phyloP scores from a whole-genome alignment of 1,140 invertebrate genomes.

The Microplitis mediator region DNA sequence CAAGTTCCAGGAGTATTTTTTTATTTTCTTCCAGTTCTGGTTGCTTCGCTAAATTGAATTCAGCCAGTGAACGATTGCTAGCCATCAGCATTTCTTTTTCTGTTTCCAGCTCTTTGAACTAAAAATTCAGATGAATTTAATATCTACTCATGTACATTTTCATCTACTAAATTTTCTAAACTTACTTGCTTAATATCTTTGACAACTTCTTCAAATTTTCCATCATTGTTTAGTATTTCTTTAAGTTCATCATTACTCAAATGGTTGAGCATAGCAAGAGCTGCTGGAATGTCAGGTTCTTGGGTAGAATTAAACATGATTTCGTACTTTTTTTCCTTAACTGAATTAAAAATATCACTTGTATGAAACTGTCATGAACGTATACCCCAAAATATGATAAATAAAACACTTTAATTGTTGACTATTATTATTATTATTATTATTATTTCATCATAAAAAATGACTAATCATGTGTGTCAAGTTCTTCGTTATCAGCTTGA shows the following conservation, averaged over 20 bases:
- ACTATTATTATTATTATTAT: no score
- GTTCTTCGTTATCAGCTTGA: no score
- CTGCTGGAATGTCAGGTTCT: constrained; percentile 15
- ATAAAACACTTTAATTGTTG: no score
- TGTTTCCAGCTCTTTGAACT: constrained; percentile 79
- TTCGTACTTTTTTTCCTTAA: not conserved
- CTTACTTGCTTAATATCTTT: constrained; percentile 77
- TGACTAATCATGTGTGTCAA: not conserved
- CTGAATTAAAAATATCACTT: no score
- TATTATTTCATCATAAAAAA: no score
- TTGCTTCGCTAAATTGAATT: constrained; percentile 84
- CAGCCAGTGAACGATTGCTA: constrained; percentile 83
- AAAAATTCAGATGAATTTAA: constrained; percentile 30
- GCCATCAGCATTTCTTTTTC: constrained; percentile 86
- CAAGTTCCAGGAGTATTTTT: constrained; percentile 70
- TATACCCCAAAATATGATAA: no score
- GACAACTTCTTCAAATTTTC: constrained; percentile 80
- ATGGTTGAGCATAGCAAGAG: constrained; percentile 5
- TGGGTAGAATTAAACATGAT: constrained; percentile 11
- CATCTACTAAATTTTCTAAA: not conserved
- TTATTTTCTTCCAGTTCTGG: constrained; percentile 78
- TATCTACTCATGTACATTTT: not conserved
- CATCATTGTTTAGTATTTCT: constrained; percentile 82
- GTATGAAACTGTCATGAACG: no score
- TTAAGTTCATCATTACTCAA: constrained; percentile 78